Conservation (phyloP, 2,113 vertebrate genomes). For the Hepsetus odoe region DNA sequence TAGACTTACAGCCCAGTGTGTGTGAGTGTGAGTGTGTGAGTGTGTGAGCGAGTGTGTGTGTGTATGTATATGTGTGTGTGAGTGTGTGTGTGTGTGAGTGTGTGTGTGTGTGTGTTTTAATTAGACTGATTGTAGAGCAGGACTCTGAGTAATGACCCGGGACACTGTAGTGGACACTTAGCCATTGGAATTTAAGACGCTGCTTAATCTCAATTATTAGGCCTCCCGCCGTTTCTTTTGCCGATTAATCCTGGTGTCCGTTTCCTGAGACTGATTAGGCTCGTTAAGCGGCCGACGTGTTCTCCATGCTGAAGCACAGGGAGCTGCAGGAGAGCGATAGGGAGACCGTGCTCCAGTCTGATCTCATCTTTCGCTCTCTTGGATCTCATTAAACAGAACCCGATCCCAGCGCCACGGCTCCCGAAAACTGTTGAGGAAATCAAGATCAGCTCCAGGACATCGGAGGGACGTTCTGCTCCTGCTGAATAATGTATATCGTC, state of each 20-base stretch:
- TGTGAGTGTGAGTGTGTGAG: too few relatives aligned
- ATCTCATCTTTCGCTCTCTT: neutral
- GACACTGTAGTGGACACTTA: neutral
- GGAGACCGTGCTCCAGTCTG: neutral
- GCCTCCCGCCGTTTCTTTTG: neutral
- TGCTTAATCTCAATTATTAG: constrained; percentile 20
- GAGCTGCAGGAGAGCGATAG: neutral
- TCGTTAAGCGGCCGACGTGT: neutral
- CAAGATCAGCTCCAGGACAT: too few relatives aligned
- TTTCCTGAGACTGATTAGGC: neutral
- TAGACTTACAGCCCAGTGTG: too few relatives aligned
- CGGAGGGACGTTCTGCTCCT: neutral
- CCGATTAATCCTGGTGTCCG: constrained; percentile 16
- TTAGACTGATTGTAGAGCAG: too few relatives aligned
- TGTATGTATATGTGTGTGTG: neutral
- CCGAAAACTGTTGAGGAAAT: too few relatives aligned
- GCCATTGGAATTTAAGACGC: neutral
- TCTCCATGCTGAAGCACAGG: too few relatives aligned
- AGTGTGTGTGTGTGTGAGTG: too few relatives aligned
- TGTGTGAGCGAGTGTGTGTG: too few relatives aligned
- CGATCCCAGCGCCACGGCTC: too few relatives aligned
- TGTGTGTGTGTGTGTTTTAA: too few relatives aligned
- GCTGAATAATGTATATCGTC: neutral
- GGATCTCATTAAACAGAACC: neutral
- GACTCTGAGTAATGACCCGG: constrained; percentile 21